Percentiles rank a stretch among this genome's conserved stretches.
phyloP scores from a whole-genome alignment of 2,113 vertebrate genomes.

The Amazona vittata region DNA sequence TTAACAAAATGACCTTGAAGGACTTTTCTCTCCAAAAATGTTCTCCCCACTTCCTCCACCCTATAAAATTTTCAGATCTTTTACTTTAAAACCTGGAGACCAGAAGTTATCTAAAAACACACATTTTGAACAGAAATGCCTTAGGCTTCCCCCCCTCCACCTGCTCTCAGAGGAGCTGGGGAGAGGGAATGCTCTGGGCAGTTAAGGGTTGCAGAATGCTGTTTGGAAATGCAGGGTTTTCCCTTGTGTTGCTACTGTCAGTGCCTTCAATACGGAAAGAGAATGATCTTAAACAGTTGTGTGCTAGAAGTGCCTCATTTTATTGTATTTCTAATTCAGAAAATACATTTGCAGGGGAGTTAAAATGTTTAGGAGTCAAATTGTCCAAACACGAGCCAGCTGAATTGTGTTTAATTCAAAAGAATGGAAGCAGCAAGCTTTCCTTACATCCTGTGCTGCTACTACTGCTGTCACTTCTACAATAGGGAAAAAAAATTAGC shows the following conservation, averaged over 20 bases:
- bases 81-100: background rate
- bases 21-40: background rate
- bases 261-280: background rate
- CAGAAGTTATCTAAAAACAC: background rate
- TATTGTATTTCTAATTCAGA: slow-evolving; percentile 1
- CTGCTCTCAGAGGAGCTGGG: background rate
- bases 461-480: background rate
- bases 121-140: background rate
- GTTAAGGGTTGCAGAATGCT: background rate
- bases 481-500: background rate
- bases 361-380: background rate
- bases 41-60: background rate
- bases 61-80: background rate
- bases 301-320: background rate
- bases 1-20: background rate
- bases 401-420: background rate
- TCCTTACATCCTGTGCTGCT: background rate
- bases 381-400: background rate
- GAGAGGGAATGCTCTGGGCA: background rate
- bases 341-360: background rate
- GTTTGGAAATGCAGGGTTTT: background rate
- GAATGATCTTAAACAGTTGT: background rate
- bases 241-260: background rate
- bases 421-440: background rate
- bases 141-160: accelerated